These are phyloP conservation scores for Heterocephalus glaber DNA, from an alignment of 2,113 vertebrate genomes.

Conservation along the genomic window DNA sequence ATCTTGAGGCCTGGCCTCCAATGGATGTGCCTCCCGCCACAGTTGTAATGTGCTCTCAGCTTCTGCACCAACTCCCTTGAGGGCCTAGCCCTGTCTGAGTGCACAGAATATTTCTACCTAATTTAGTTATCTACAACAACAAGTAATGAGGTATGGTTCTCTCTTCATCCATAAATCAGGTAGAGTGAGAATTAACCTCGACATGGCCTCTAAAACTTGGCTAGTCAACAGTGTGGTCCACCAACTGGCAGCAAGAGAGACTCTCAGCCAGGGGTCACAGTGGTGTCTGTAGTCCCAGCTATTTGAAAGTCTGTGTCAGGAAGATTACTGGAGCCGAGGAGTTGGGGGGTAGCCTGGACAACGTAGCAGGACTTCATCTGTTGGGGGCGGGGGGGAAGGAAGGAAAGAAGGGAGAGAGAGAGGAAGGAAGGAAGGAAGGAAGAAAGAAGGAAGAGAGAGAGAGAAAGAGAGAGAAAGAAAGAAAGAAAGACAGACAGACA, in stretches of 20 bases:
- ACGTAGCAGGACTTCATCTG: neutral
- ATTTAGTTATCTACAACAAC: no score
- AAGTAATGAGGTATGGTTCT: neutral
- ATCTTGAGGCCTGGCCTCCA: no score
- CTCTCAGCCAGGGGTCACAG: neutral
- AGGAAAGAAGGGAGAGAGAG: no score
- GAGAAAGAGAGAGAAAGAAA: no score
- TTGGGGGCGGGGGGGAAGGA: no score
- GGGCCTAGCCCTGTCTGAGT: no score
- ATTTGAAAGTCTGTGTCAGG: neutral
- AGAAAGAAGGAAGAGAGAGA: no score
- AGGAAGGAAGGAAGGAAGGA: neutral
- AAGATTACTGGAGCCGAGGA: neutral
- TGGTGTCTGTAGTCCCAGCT: neutral
- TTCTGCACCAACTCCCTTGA: no score
- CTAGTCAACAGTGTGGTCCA: neutral
- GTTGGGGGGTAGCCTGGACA: neutral
- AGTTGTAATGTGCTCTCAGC: no score
- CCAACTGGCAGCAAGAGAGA: neutral
- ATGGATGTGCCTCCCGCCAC: no score
- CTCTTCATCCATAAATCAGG: neutral
- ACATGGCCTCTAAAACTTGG: neutral
- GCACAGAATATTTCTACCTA: no score
- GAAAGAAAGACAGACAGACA: no score
- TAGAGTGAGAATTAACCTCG: constrained; percentile 5